Conservation (phyloP, 2,113 vertebrate genomes). For the Phyllopteryx taeniolatus region DNA sequence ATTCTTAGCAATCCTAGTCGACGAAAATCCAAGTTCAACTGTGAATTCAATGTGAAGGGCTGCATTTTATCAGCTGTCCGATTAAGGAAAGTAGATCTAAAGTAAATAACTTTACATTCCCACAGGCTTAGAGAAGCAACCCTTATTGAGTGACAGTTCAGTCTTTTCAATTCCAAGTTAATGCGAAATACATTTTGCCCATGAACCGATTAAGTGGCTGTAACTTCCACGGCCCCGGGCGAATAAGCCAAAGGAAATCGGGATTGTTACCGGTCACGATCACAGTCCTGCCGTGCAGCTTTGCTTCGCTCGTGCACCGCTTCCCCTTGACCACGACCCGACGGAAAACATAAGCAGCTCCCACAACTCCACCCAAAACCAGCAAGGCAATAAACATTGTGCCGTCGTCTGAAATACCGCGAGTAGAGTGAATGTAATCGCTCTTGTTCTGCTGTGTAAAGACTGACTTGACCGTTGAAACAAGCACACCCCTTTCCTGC, state of each 20-base stretch:
- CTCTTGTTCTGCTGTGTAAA: too few species aligned
- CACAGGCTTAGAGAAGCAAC: not conserved
- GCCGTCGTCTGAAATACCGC: not conserved
- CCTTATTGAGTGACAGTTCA: not conserved
- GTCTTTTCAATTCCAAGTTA: not conserved
- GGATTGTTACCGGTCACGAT: slow-evolving; percentile 80
- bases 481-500: slow-evolving; percentile 21
- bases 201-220: not conserved
- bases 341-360: slow-evolving; percentile 55
- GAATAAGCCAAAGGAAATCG: not conserved
- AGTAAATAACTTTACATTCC: not conserved
- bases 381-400: slow-evolving; percentile 50
- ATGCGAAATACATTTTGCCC: not conserved
- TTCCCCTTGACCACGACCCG: slow-evolving; percentile 55
- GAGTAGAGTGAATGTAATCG: not conserved
- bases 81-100: not conserved
- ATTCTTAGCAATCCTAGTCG: not conserved
- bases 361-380: slow-evolving; percentile 50
- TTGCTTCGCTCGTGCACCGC: slow-evolving; percentile 54
- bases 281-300: slow-evolving; percentile 78
- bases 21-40: not conserved
- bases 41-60: not conserved
- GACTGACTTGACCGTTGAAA: slow-evolving; percentile 1
- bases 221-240: not conserved
- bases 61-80: not conserved